Percentiles rank a stretch among this genome's conserved stretches.
Evolutionary conservation across 2,888 invertebrate genomes (phyloP).

Genomic region (Arrhopalites spinosus): DNA sequence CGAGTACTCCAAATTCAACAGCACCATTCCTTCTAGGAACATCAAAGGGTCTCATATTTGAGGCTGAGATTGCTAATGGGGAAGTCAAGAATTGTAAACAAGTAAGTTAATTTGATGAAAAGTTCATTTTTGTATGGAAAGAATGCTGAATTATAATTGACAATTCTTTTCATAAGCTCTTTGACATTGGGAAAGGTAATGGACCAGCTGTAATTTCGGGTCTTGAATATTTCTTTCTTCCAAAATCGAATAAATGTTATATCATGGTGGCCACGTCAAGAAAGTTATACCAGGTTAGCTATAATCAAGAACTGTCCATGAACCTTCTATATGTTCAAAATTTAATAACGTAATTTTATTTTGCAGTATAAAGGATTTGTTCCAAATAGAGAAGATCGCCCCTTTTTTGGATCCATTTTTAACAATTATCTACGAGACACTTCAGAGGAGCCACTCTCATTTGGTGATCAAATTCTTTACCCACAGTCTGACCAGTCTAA

Average conservation of each 20-base stretch:
- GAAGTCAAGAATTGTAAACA: conserved; percentile 85
- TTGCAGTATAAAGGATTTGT: conserved; percentile 72
- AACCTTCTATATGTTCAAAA: background rate
- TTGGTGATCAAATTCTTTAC: conserved; percentile 40
- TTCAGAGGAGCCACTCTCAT: conserved; percentile 46
- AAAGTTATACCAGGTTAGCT: conserved; percentile 73
- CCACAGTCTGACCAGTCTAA: conserved; percentile 43
- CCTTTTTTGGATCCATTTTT: conserved; percentile 78
- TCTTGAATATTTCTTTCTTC: conserved; percentile 78
- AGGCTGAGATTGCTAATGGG: conserved; percentile 81
- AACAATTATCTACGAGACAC: conserved; percentile 68
- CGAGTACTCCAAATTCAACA: conserved; percentile 63
- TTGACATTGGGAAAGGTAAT: conserved; percentile 81
- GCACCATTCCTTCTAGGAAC: conserved; percentile 88
- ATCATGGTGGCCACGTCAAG: conserved; percentile 83
- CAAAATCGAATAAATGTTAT: conserved; percentile 74
- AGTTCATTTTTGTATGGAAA: too few species aligned
- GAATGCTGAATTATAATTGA: too few species aligned
- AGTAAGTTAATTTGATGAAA: conserved; percentile 67
- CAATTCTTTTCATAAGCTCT: conserved; percentile 72
- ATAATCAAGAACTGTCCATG: too few species aligned
- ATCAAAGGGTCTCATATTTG: conserved; percentile 85
- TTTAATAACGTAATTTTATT: background rate
- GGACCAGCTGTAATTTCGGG: conserved; percentile 76
- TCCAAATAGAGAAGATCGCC: conserved; percentile 75